Base-by-base conservation (phyloP, 1,140 invertebrate species). In the Acromyrmex echinatior region DNA sequence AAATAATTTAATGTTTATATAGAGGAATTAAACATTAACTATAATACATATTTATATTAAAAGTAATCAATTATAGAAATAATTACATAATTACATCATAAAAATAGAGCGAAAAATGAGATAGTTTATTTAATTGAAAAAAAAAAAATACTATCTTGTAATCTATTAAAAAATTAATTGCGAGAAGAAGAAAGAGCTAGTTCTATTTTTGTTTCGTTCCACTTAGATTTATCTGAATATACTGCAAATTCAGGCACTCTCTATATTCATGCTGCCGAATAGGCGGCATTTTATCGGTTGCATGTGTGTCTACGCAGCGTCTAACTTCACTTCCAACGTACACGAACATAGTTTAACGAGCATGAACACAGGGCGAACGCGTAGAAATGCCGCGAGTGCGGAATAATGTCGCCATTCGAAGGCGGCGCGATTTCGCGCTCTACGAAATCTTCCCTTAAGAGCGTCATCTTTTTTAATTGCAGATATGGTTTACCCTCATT, bases 401-500 rank as follows among this genome's bases (percentile, higher is more conserved):
- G 77, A 53, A 79, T 79, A 79, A 66, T n/a, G 7, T 51, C 25
- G 16, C 39, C 18, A 39, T 62, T 66, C 25, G 62, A 80, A 28
- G 45, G 77, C 62, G 45, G 25, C 18, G 28, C 3, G 18, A 35
- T 79, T 73, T 53, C 14, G 25, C 49, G 39, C 31, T 39, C 18
- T 28, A 45, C n/a, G 3, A 56, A 9, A 70, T 53, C 6, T 39
- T 84, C 39, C 28, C 45, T 45, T 84, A 84, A 84, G 28, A 51
- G 49, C 51, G 6, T 18, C 31, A 45, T 25, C 56, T 49, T 62
- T 86, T 91, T 91, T 66, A 70, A 80, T 92, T 91, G 18, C 91
- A 92, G 92, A 81, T 79, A 49, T 35, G 56, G 14, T 12, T 53
- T 21, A 71, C 35, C 71, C 77, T 86, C 70, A n/a, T 85, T 66